phyloP scores from a whole-genome alignment of 2,888 invertebrate genomes.

The Scaptomyza flava region DNA sequence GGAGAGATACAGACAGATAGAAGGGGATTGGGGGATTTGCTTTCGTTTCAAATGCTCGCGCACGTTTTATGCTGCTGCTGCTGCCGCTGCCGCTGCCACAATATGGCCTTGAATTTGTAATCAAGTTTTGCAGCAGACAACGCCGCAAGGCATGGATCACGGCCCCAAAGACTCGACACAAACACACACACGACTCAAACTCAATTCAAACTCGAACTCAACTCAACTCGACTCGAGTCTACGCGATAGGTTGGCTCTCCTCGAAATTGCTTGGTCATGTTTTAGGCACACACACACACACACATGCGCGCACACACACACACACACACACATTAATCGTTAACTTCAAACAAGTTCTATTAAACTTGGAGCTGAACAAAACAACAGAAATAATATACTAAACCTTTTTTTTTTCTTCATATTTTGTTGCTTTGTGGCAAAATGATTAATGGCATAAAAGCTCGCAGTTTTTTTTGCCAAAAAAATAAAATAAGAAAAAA shows the following conservation, averaged over 20 bases:
- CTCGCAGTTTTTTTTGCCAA: constrained; percentile 57
- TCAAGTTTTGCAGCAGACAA: constrained; percentile 72
- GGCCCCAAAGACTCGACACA: constrained; percentile 34
- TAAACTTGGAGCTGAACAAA: constrained; percentile 65
- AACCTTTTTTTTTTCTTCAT: constrained; percentile 48
- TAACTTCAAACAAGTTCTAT: constrained; percentile 71
- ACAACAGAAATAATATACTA: constrained; percentile 33
- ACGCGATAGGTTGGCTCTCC: constrained; percentile 21
- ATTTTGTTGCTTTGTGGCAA: constrained; percentile 33
- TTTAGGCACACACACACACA: constrained; percentile 39
- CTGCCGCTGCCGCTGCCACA: constrained; percentile 64
- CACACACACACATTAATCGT: constrained; percentile 33
- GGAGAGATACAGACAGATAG: background rate
- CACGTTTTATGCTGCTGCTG: constrained; percentile 18
- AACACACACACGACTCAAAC: background rate
- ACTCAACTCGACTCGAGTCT: constrained; percentile 2
- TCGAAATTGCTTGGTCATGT: constrained; percentile 59
- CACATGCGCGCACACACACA: too few species aligned
- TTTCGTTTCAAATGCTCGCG: constrained; percentile 59
- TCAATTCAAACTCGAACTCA: constrained; percentile 5
- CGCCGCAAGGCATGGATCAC: constrained; percentile 58
- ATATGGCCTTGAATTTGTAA: constrained; percentile 79
- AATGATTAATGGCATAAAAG: constrained; percentile 74
- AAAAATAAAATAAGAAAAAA: constrained; percentile 29
- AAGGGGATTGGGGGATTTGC: constrained; percentile 16